Evolutionary conservation across 2,888 invertebrate species (phyloP).

Genomic region (Gryllus longicercus): DNA sequence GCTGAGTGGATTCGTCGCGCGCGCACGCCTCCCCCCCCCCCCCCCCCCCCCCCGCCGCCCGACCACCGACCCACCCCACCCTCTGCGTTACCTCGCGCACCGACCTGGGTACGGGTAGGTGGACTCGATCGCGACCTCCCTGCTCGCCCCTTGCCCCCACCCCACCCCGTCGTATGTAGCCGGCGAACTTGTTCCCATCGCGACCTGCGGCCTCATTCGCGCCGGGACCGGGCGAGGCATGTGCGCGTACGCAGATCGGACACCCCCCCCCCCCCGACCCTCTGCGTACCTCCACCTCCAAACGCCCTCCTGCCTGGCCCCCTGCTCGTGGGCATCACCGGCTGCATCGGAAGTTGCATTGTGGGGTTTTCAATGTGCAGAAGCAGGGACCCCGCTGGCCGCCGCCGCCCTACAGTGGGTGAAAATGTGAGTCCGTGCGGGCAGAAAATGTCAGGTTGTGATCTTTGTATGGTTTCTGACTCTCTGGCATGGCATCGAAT

Average conservation of each 20-base stretch:
- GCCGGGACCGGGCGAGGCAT: not conserved
- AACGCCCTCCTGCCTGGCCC: too few species aligned
- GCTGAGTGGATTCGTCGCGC: too few species aligned
- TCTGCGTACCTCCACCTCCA: not conserved
- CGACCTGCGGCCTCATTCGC: not conserved
- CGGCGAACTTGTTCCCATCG: too few species aligned
- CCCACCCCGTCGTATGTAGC: too few species aligned
- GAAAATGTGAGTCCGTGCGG: too few species aligned
- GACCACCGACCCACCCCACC: not conserved
- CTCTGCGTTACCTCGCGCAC: not conserved
- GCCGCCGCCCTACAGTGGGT: too few species aligned
- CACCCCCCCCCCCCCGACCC: not conserved
- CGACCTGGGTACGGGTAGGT: not conserved
- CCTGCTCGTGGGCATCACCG: not conserved
- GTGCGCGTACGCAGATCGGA: not conserved
- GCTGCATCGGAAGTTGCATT: not conserved
- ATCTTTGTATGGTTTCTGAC: too few species aligned
- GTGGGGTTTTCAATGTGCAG: not conserved
- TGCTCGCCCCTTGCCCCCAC: too few species aligned
- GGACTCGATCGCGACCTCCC: too few species aligned
- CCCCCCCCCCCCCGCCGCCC: not conserved
- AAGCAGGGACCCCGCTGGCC: not conserved
- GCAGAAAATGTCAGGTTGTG: too few species aligned
- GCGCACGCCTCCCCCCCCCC: not conserved
- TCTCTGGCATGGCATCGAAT: too few species aligned